A percentile compares a stretch with the other conserved stretches of the same genome.
phyloP scores from a whole-genome alignment of 2,888 invertebrate species.

The Stramonita haemastoma region DNA sequence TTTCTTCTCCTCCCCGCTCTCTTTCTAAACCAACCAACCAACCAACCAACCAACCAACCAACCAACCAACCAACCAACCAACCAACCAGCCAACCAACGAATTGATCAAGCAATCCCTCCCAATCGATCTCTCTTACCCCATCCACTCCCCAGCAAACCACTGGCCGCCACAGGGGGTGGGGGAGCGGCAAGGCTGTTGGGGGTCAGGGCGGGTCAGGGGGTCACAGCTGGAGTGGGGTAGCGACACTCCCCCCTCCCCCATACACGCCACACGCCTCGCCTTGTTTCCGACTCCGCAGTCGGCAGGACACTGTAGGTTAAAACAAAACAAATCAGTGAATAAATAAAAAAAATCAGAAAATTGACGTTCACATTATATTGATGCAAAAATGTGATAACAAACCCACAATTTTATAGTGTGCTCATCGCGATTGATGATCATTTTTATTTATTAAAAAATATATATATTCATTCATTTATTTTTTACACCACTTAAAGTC shows the following conservation, averaged over 20 bases:
- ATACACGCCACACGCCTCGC: conserved; percentile 62
- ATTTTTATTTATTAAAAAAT: too few relatives aligned
- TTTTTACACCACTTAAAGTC: too few relatives aligned
- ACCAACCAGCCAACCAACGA: too few relatives aligned
- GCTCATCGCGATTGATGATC: too few relatives aligned
- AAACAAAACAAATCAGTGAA: not conserved
- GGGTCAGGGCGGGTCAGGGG: conserved; percentile 48
- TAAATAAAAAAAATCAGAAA: not conserved
- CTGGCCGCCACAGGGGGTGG: conserved; percentile 83
- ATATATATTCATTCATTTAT: too few relatives aligned
- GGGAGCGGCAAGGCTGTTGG: conserved; percentile 53
- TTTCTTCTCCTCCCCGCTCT: too few relatives aligned
- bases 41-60: too few relatives aligned
- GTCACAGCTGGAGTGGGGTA: conserved; percentile 54
- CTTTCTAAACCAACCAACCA: too few relatives aligned
- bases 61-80: too few relatives aligned
- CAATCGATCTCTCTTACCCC: conserved; percentile 72
- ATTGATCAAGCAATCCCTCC: too few relatives aligned
- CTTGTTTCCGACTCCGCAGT: conserved; percentile 65
- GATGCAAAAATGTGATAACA: too few relatives aligned
- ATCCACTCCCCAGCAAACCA: conserved; percentile 91
- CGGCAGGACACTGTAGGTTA: conserved; percentile 63
- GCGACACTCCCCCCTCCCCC: conserved; percentile 49
- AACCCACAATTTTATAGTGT: too few relatives aligned
- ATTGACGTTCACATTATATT: not conserved